Evolutionary conservation across 2,888 invertebrate species (phyloP).

Genomic region (Malacosoma neustria): DNA sequence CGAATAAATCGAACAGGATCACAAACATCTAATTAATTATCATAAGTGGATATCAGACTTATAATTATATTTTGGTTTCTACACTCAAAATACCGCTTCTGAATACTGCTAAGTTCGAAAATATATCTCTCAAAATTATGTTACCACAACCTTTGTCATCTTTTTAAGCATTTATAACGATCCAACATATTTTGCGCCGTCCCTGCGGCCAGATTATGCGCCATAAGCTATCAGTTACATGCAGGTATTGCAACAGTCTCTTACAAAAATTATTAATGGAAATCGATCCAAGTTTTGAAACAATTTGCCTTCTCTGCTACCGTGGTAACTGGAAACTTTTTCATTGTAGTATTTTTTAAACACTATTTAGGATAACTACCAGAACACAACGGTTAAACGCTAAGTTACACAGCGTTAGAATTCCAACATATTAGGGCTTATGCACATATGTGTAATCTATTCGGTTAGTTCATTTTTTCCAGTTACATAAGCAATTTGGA

Average conservation of each 20-base stretch:
- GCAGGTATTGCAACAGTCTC: conserved; percentile 13
- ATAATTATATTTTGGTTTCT: conserved; percentile 36
- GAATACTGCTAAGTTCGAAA: conserved; percentile 66
- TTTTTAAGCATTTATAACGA: conserved; percentile 63
- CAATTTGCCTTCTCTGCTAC: too few species aligned
- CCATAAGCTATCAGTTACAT: conserved; percentile 35
- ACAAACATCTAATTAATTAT: conserved; percentile 10
- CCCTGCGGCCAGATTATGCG: conserved; percentile 34
- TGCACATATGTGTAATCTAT: too few species aligned
- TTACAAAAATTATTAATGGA: too few species aligned
- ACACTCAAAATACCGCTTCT: conserved; percentile 60
- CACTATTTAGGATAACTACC: conserved; percentile 37
- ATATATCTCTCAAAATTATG: conserved; percentile 67
- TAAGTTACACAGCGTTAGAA: too few species aligned
- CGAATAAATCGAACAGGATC: not conserved
- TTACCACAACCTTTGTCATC: conserved; percentile 65
- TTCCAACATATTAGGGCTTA: too few species aligned
- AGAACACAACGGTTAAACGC: conserved; percentile 30
- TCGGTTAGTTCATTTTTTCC: too few species aligned
- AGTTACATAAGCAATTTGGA: too few species aligned
- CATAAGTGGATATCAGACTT: conserved; percentile 55
- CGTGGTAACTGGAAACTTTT: too few species aligned
- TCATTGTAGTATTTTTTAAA: too few species aligned
- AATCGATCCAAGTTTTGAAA: too few species aligned
- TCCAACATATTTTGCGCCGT: conserved; percentile 43